These are phyloP conservation scores for Morpho achilles DNA, from an alignment of 2,888 invertebrate species.

Conservation along the genomic window DNA sequence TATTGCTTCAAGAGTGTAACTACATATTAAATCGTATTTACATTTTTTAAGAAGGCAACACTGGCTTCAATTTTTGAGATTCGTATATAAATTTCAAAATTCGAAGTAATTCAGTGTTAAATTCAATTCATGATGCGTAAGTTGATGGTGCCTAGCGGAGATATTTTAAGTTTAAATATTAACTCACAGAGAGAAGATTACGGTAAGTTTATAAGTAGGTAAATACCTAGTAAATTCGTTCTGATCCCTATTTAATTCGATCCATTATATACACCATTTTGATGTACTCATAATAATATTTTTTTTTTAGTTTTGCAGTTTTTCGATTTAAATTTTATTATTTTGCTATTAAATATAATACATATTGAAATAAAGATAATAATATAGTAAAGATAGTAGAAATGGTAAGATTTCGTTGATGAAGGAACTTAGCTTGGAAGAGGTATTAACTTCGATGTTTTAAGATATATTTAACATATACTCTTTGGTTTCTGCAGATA, in stretches of 20 bases:
- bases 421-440: conserved; percentile 34
- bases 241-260: conserved; percentile 32
- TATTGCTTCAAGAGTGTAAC: conserved; percentile 8
- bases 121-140: background rate
- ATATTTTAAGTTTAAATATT: conserved; percentile 1
- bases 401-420: conserved; percentile 26
- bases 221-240: conserved; percentile 34
- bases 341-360: background rate
- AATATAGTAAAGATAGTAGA: conserved; percentile 3
- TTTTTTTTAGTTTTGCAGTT: background rate
- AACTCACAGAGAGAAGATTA: background rate
- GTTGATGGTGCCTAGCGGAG: too few species aligned
- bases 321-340: background rate
- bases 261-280: conserved; percentile 2
- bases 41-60: conserved; percentile 11
- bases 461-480: background rate
- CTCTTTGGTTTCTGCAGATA: too few species aligned
- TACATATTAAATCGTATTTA: conserved; percentile 1
- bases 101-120: background rate
- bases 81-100: background rate
- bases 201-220: conserved; percentile 22
- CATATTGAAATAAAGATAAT: background rate
- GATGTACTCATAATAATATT: too few species aligned
- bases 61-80: conserved; percentile 5
- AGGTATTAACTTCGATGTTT: conserved; percentile 39